Evolutionary conservation across 2,797 vertebrate species (phyloP), one percentile per base, ranked within the genome.

Genomic region (Amphiprion clarkii): DNA sequence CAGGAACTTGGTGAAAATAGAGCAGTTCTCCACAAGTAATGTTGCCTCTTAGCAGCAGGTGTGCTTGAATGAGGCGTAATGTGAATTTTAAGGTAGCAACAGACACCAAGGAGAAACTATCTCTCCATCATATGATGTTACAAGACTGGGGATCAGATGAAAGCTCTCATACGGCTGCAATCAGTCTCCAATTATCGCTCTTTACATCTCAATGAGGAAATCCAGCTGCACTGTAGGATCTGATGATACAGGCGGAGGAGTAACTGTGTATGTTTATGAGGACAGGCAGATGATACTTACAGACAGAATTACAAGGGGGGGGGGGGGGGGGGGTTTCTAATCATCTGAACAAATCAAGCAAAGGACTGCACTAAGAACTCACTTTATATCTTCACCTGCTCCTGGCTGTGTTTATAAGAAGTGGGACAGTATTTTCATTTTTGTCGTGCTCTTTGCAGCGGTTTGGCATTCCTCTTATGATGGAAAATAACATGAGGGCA

Each of bases 171-270:
- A 90, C 90, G 81, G 88, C 88, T 86, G 92, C 92, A 94, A 95
- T 95, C 94, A 95, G 93, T 68, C 82, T 85, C 83, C 84, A 94
- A 95, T 94, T 94, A 95, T 86, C 80, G 25, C 93, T 91, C 92
- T 94, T 94, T 93, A 92, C 87, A 91, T 92, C 84, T 94, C 81
- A 90, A 89, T 87, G 85, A 92, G 84, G 86, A 90, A 86, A 86
- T 89, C 87, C 89, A 91, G 90, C 88, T 90, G 88, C 85, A 87
- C 59, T 53, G 71, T 56, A 71, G 70, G 74, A 77, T 68, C 29
- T 80, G 73, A 88, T 85, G 85, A 87, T 75, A 70, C 81, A 83
- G 81, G 76, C 81, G 77, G 82, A 79, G 82, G 82, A 76, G 68
- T 53, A 68, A 73, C 53, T 33, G 31, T 58, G 79, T 78, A 58